Base-by-base conservation (phyloP, 2,888 invertebrate species). In the Mesopsocus fuscifrons region DNA sequence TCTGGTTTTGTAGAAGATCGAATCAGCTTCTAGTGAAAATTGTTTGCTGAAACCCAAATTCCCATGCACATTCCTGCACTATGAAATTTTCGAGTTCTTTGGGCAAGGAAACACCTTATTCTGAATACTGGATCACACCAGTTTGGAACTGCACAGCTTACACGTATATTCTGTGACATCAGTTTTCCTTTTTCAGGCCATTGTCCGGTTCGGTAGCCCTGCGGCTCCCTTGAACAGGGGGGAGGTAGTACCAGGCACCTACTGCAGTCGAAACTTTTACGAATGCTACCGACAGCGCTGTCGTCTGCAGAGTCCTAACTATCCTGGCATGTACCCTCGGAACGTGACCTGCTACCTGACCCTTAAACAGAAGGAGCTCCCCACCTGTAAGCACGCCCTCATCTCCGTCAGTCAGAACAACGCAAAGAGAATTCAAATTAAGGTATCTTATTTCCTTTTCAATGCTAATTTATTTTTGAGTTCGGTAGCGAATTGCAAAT, bases 311-410 rank as follows among this genome's bases (percentile, higher is more conserved):
- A 84, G 83, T 50, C 88, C 89, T 42, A 88, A 88, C 63, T 89
- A 85, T 59, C 88, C 88, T 9, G 87, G 87, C 45, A 82, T 87
- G 72, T 79, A 79, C 54, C 79, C 78, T 5, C 66, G 89, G 49
- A 91, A 91, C 63, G 87, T 91, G 18, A 84, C 87, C 46, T 94
- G 92, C 61, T 80, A 84, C 60, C 85, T 87, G 71, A 83, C 82
- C 49, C 67, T 88, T 49, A 71, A 84, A 31, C 84, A 88, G 62
- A 79, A 83, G 59, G 77, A 77, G 55, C 78, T 84, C 48, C 84
- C 87, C 11, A 83, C 81, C 34, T 87, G 87, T 61, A 87, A 87
- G 59, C 84, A 85, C 62, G 87, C 88, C 30, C 85, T 88, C 81
- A 81, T 89, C 52, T 78, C 83, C 15, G 80, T 88, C 46, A 69